Percentiles rank a stretch among this genome's conserved stretches.
Evolutionary conservation across 2,888 invertebrate species (phyloP).

Genomic region (Altica lythri): DNA sequence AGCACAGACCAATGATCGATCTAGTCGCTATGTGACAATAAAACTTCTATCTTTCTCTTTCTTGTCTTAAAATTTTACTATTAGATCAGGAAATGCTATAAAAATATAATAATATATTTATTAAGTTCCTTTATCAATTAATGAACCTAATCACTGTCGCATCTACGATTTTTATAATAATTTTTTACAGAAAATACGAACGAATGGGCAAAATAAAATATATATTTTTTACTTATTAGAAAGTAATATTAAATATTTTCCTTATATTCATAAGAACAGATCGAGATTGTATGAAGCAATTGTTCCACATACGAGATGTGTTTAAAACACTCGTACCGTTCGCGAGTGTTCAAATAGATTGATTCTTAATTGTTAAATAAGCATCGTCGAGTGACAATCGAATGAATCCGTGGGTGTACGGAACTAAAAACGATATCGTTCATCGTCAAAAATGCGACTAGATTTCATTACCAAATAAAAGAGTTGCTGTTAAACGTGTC

Average conservation of each 20-base stretch:
- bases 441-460: slow-evolving; percentile 33
- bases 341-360: slow-evolving; percentile 45
- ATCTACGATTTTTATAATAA: too few species aligned
- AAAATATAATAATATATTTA: too few species aligned
- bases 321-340: slow-evolving; percentile 39
- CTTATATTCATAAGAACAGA: slow-evolving; percentile 8
- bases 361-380: slow-evolving; percentile 38
- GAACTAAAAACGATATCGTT: slow-evolving; percentile 35
- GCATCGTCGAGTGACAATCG: slow-evolving; percentile 54
- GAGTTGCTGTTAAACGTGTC: slow-evolving; percentile 25
- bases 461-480: slow-evolving; percentile 27
- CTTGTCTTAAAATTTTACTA: too few species aligned
- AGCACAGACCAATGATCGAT: slow-evolving; percentile 5
- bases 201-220: too few species aligned
- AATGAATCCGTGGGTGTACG: slow-evolving; percentile 35
- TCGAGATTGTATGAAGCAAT: slow-evolving; percentile 39
- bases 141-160: too few species aligned
- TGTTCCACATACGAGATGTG: slow-evolving; percentile 38
- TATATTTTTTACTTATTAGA: slow-evolving; percentile 1
- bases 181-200: too few species aligned
- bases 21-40: slow-evolving; percentile 9
- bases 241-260: background rate
- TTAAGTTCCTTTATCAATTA: too few species aligned
- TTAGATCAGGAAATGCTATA: too few species aligned
- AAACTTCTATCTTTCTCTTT: too few species aligned